Conservation (phyloP, 2,113 vertebrate genomes). For the Tupaia chinensis region DNA sequence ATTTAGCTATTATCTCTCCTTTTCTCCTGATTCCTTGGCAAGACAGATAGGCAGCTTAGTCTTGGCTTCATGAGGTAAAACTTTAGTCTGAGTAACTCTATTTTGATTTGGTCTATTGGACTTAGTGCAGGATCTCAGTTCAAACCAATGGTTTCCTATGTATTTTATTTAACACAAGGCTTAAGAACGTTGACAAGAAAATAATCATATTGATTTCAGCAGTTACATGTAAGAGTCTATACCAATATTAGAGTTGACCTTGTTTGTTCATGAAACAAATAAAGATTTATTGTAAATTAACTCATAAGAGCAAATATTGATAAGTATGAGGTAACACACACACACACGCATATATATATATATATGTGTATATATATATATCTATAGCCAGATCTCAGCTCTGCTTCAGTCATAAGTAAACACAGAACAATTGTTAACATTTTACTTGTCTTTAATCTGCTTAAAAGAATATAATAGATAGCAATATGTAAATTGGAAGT, state of each 20-base stretch:
- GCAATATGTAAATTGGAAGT: background rate
- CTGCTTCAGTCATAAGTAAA: background rate
- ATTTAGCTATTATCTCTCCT: background rate
- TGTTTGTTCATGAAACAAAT: background rate
- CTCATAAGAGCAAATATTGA: background rate
- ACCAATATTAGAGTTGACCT: background rate
- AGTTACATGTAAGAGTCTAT: rapidly evolving
- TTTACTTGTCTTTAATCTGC: background rate
- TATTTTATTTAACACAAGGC: background rate
- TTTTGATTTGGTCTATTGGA: background rate
- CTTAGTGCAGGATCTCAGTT: no score
- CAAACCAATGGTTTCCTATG: no score
- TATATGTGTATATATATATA: no score
- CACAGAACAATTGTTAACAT: background rate
- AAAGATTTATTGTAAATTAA: background rate
- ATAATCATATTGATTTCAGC: background rate
- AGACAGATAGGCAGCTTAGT: no score
- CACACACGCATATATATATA: background rate
- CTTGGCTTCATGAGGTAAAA: background rate
- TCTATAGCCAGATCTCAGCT: background rate
- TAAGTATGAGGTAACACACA: no score
- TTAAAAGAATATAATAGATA: background rate
- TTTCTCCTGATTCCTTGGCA: background rate
- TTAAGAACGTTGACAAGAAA: background rate
- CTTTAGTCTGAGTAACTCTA: background rate